These are phyloP conservation scores for Aethes cnicana DNA, from an alignment of 2,888 invertebrate species.

Conservation along the genomic window DNA sequence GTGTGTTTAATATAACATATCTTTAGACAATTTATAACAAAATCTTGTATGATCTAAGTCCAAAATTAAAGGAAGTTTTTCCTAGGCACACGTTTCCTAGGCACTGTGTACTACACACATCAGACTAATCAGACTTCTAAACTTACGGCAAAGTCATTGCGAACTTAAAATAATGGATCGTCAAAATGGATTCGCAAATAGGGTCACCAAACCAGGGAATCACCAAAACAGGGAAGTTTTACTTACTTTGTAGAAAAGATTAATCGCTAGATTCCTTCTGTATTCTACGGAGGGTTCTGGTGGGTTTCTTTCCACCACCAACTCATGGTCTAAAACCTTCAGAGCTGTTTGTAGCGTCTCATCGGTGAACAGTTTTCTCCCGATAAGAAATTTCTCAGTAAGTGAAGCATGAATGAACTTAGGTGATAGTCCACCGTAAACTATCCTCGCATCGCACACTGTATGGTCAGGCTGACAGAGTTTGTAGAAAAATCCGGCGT, in stretches of 20 bases:
- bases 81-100: too few relatives aligned
- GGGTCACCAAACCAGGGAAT: too few relatives aligned
- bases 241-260: slow-evolving; percentile 85
- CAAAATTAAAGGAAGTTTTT: too few relatives aligned
- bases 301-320: slow-evolving; percentile 52
- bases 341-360: slow-evolving; percentile 64
- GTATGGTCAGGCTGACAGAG: slow-evolving; percentile 64
- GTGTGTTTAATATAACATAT: too few relatives aligned
- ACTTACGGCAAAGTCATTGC: too few relatives aligned
- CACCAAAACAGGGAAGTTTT: too few relatives aligned
- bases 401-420: slow-evolving; percentile 69
- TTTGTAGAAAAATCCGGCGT: slow-evolving; percentile 86
- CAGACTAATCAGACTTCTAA: too few relatives aligned
- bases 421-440: slow-evolving; percentile 83
- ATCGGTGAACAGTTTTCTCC: slow-evolving; percentile 64
- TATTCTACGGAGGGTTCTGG: slow-evolving; percentile 82
- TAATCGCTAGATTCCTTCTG: slow-evolving; percentile 82
- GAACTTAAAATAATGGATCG: too few relatives aligned
- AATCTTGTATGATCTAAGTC: too few relatives aligned
- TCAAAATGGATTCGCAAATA: too few relatives aligned
- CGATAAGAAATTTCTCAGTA: slow-evolving; percentile 75
- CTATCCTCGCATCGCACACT: slow-evolving; percentile 75
- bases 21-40: too few relatives aligned
- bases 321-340: slow-evolving; percentile 46
- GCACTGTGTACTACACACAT: too few relatives aligned